A percentile compares a stretch with the other conserved stretches of the same genome.
These are phyloP conservation scores for Diplolepis rosae DNA, from an alignment of 2,888 invertebrate genomes.

Conservation along the genomic window DNA sequence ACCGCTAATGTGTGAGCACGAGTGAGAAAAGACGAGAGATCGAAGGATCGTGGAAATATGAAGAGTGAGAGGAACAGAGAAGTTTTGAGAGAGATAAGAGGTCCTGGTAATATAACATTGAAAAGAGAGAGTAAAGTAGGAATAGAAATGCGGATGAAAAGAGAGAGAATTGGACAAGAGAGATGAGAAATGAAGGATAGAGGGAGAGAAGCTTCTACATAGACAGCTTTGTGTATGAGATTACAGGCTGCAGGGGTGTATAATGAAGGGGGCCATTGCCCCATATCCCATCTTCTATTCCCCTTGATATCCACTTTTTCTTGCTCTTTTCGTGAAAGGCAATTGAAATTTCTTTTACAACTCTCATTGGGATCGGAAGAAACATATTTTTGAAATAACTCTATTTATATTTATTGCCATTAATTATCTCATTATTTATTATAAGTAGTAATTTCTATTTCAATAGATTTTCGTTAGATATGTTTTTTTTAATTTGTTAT, in stretches of 20 bases:
- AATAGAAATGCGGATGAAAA: background rate
- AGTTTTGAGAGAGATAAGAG: conserved; percentile 42
- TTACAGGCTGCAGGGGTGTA: conserved; percentile 31
- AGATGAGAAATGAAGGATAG: conserved; percentile 34
- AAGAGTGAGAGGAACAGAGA: conserved; percentile 42
- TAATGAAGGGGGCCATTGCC: conserved; percentile 29
- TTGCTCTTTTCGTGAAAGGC: conserved; percentile 20
- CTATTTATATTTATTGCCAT: background rate
- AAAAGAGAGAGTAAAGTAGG: conserved; percentile 16
- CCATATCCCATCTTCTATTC: conserved; percentile 30
- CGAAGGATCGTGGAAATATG: conserved; percentile 35
- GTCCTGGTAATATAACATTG: conserved; percentile 21
- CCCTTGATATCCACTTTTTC: conserved; percentile 25
- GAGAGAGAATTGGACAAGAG: conserved; percentile 9
- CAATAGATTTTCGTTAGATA: too few relatives aligned
- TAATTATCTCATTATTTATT: too few relatives aligned
- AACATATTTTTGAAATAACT: background rate
- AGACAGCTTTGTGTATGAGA: conserved; percentile 27
- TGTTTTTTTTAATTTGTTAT: too few relatives aligned
- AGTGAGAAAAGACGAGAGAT: conserved; percentile 13
- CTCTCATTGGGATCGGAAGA: background rate
- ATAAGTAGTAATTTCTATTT: too few relatives aligned
- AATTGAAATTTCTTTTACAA: conserved; percentile 25
- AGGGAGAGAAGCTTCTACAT: conserved; percentile 20
- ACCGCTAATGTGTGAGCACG: conserved; percentile 30